A percentile compares a stretch with the other conserved stretches of the same genome.
Evolutionary conservation across 2,888 invertebrate genomes (phyloP).

Genomic region (Rhabditoides inermis): DNA sequence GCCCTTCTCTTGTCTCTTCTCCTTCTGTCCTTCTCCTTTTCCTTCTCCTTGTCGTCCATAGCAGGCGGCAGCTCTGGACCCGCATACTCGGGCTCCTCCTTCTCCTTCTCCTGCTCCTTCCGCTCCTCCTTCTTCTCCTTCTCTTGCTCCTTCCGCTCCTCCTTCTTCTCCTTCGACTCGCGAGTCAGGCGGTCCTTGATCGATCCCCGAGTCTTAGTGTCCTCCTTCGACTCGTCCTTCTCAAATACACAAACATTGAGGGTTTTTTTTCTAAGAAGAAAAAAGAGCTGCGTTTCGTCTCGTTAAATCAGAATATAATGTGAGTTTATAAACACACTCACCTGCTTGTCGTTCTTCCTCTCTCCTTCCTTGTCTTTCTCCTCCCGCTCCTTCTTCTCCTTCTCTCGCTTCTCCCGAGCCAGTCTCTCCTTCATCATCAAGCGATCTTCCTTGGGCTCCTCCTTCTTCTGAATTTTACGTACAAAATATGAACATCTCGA

Average conservation of each 20-base stretch:
- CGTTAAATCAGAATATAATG: too few species aligned
- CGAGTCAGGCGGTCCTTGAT: neutral
- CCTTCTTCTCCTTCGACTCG: neutral
- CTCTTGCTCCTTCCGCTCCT: neutral
- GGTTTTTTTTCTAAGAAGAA: too few species aligned
- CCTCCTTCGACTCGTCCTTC: too few species aligned
- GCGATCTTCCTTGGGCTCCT: neutral
- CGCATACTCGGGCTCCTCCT: neutral
- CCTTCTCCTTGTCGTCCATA: neutral
- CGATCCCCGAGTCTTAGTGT: too few species aligned
- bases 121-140: neutral
- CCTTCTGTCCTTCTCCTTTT: neutral
- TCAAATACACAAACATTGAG: too few species aligned
- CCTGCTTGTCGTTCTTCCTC: neutral
- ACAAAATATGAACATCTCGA: too few species aligned
- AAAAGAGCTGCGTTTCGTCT: too few species aligned
- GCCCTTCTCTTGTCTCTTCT: neutral
- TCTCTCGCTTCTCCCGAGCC: neutral
- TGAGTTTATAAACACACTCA: too few species aligned
- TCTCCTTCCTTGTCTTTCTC: neutral
- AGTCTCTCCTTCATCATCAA: neutral
- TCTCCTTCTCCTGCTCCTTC: neutral
- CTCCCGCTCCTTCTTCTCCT: slow-evolving; percentile 1
- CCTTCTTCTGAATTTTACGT: too few species aligned
- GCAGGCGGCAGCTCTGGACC: neutral